phyloP scores from a whole-genome alignment of 2,113 vertebrate species.

The Python bivittatus region DNA sequence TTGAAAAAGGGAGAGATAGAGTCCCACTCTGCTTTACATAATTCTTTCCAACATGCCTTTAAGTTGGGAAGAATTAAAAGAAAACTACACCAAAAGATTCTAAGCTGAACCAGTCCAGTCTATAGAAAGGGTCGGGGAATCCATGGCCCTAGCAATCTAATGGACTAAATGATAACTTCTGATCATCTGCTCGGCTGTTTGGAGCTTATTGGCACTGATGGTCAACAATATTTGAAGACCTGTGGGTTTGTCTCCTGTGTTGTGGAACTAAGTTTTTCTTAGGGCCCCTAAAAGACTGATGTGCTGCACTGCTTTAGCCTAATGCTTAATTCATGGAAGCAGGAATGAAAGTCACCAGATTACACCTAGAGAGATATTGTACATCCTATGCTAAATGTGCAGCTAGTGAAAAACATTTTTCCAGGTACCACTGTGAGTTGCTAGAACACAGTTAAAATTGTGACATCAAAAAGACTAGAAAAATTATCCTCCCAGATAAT shows the following conservation, averaged over 20 bases:
- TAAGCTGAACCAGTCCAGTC: no score
- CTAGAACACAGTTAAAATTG: background rate
- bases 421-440: background rate
- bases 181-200: no score
- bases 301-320: background rate
- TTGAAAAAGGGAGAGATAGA: background rate
- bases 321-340: background rate
- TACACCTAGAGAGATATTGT: background rate
- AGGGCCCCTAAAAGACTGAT: background rate
- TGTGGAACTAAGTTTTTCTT: background rate
- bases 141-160: no score
- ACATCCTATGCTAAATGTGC: background rate
- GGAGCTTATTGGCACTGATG: no score
- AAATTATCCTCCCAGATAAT: background rate
- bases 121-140: background rate
- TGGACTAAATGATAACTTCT: no score
- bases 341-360: background rate
- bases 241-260: no score
- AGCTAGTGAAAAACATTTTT: background rate
- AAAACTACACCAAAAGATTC: no score
- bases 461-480: background rate
- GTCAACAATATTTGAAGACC: no score
- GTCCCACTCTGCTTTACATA: no score
- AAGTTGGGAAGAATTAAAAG: no score
- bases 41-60: no score